Conservation (phyloP, 2,888 invertebrate species). For the Alloplasta piceator region DNA sequence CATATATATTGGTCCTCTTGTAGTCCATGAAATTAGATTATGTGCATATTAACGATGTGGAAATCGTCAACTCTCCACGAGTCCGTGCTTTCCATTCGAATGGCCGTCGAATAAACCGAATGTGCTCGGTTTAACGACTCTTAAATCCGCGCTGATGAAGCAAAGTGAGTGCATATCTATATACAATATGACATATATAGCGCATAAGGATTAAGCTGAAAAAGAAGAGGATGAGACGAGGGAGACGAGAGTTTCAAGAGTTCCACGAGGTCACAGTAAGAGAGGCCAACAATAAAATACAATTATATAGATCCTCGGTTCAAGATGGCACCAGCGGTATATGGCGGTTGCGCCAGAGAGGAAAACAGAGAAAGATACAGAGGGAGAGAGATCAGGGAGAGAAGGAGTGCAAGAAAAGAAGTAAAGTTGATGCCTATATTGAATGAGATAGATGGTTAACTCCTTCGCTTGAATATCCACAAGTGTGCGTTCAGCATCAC, state of each 20-base stretch:
- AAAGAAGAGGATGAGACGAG: neutral
- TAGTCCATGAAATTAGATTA: conserved; percentile 46
- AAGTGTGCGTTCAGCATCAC: conserved; percentile 8
- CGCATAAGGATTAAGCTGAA: neutral
- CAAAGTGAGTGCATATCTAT: neutral
- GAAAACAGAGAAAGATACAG: conserved; percentile 1
- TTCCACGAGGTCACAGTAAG: conserved; percentile 14
- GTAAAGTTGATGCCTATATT: neutral
- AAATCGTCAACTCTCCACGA: conserved; percentile 24
- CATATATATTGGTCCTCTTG: neutral
- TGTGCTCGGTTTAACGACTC: conserved; percentile 40
- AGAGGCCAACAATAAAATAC: conserved; percentile 70
- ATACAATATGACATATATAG: neutral
- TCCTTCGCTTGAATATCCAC: conserved; percentile 2
- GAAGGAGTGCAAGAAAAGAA: conserved; percentile 57
- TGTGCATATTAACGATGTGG: conserved; percentile 37
- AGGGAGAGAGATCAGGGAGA: neutral
- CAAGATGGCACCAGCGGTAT: conserved; percentile 27
- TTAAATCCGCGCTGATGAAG: conserved; percentile 46
- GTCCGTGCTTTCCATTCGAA: neutral
- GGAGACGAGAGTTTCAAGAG: conserved; percentile 3
- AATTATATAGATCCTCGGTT: conserved; percentile 69
- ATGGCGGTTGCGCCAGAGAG: conserved; percentile 15
- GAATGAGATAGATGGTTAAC: neutral
- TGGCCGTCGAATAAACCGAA: conserved; percentile 33